Evolutionary conservation across 2,888 invertebrate genomes (phyloP).

Genomic region (Bedellia somnulentella): DNA sequence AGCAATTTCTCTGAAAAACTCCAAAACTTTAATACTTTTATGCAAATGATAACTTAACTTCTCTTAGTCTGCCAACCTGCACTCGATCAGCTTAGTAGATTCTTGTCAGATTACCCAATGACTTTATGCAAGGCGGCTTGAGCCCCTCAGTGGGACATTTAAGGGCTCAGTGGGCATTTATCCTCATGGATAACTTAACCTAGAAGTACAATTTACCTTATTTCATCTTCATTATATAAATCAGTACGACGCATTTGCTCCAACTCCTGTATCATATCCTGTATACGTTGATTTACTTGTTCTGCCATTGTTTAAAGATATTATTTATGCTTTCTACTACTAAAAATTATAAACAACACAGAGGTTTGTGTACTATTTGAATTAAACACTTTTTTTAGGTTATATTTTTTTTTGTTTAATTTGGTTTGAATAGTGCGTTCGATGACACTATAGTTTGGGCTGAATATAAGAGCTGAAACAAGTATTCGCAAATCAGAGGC

Average conservation of each 20-base stretch:
- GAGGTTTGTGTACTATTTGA: too few relatives aligned
- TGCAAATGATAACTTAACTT: background rate
- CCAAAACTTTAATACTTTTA: background rate
- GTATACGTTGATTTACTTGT: constrained; percentile 75
- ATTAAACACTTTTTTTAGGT: too few relatives aligned
- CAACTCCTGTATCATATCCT: constrained; percentile 78
- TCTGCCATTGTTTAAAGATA: constrained; percentile 71
- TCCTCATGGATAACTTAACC: too few relatives aligned
- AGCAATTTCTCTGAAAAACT: constrained; percentile 61
- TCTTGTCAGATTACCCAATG: background rate
- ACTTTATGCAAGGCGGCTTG: background rate
- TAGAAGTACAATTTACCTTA: too few relatives aligned
- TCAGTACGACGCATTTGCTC: constrained; percentile 75
- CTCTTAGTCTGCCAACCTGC: too few relatives aligned
- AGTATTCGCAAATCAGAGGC: too few relatives aligned
- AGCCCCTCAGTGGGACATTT: too few relatives aligned
- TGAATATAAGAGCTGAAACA: too few relatives aligned
- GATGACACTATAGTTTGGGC: too few relatives aligned
- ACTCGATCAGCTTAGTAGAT: background rate
- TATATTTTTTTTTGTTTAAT: too few relatives aligned
- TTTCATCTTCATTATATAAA: constrained; percentile 71
- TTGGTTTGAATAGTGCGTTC: too few relatives aligned
- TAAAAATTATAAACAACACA: background rate
- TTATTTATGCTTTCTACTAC: background rate
- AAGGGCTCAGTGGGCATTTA: too few relatives aligned